phyloP scores from a whole-genome alignment of 2,797 vertebrate genomes.

The Acipenser oxyrinchus region DNA sequence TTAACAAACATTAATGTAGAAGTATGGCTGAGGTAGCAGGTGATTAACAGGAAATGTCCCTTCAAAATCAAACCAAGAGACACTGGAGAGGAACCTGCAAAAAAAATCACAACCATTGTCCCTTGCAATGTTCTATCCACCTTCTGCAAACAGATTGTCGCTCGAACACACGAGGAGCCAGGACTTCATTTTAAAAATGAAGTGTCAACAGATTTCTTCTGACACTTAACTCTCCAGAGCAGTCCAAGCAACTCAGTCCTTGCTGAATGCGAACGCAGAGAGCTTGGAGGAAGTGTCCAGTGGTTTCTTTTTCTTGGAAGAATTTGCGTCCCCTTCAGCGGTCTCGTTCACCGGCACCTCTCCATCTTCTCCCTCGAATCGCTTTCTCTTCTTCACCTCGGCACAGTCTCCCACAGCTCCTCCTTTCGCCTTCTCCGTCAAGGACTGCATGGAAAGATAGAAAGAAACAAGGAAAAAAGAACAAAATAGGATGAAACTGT shows the following conservation, averaged over 20 bases:
- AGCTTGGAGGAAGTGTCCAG: slow-evolving; percentile 61
- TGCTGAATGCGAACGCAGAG: slow-evolving; percentile 81
- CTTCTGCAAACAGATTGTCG: too few species aligned
- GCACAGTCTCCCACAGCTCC: slow-evolving; percentile 35
- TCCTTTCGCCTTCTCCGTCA: slow-evolving; percentile 77
- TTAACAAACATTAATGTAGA: too few species aligned
- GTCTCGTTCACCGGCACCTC: slow-evolving; percentile 27
- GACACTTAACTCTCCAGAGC: neutral
- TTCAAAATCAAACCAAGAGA: too few species aligned
- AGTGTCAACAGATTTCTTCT: neutral
- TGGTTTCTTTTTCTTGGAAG: slow-evolving; percentile 66
- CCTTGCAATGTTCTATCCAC: too few species aligned
- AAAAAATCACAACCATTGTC: too few species aligned
- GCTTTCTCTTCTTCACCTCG: slow-evolving; percentile 78
- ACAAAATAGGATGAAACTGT: too few species aligned
- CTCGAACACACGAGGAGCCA: too few species aligned
- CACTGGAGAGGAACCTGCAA: too few species aligned
- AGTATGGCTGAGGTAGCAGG: too few species aligned
- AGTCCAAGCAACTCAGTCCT: slow-evolving; percentile 35
- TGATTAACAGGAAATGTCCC: too few species aligned
- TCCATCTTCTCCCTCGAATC: slow-evolving; percentile 27
- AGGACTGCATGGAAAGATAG: slow-evolving; percentile 52
- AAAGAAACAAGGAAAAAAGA: neutral
- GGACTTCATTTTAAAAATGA: too few species aligned
- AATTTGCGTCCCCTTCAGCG: slow-evolving; percentile 41